phyloP scores from a whole-genome alignment of 2,113 vertebrate species.

The Plestiodon gilberti region DNA sequence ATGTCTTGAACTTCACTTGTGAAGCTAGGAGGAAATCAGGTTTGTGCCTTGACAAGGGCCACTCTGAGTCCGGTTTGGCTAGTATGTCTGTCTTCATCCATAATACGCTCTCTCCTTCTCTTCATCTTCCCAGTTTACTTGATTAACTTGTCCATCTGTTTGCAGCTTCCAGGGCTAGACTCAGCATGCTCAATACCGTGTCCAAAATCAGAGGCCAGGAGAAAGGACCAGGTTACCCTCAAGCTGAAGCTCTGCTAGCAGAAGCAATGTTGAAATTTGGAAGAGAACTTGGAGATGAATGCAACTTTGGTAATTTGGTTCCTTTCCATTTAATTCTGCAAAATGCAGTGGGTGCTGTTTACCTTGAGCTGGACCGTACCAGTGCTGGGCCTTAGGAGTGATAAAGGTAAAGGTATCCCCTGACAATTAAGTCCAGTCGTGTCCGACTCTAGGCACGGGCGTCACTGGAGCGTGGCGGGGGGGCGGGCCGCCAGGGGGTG shows the following conservation, averaged over 20 bases:
- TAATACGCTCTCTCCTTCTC: no score
- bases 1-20: neutral
- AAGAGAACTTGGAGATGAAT: constrained; percentile 94
- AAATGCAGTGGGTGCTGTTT: neutral
- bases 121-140: constrained; percentile 5
- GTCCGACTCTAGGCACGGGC: no score
- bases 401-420: no score
- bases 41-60: neutral
- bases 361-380: neutral
- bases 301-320: constrained; percentile 88
- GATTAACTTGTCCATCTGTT: constrained; percentile 43
- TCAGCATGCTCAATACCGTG: constrained; percentile 99
- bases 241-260: constrained; percentile 90
- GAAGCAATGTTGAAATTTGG: constrained; percentile 96
- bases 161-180: constrained; percentile 95
- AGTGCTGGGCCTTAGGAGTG: no score
- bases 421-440: no score
- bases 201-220: constrained; percentile 98
- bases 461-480: no score
- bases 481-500: no score
- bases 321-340: neutral
- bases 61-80: neutral
- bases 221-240: constrained; percentile 94
- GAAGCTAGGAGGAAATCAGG: neutral
- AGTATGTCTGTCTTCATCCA: neutral